Evolutionary conservation across 2,888 invertebrate genomes (phyloP), one percentile per base, ranked within the genome.

Genomic region (Nymphalis urticae): DNA sequence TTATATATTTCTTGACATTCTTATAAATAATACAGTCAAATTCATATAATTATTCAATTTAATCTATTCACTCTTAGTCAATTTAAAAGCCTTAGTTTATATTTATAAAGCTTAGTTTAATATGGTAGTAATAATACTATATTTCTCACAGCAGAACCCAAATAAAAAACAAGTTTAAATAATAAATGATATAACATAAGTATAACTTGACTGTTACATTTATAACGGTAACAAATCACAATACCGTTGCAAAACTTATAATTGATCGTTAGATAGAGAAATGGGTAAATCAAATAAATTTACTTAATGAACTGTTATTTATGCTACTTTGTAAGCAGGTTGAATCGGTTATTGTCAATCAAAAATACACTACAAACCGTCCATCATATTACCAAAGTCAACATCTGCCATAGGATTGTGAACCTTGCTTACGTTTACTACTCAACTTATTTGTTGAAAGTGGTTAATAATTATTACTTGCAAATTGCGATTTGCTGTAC

Each of bases 401-500:
- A 48, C 19, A 21, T 16, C 19, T 53, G 48, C 27, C 19, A 21
- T 53, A 53, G 32, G 47, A 61, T 48, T 66, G 32, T 48, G 50
- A 53, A 53, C 61, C 13, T 61, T 61, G 27, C 10, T n/a, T 60
- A 36, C 24, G 6, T 17, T 53, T 5, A 17, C 32, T 51, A 24
- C 21, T 50, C 50, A 60, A 36, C 60, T 59, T 53, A 58, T 51
- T 51, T 21, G 51, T 51, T 19, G 21, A 10, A 21, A 51, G 51
- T 10, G 51, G 13, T 60, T 36, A 42, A 76, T 80, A 82, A 83
- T 84, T 81, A 81, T 74, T 75, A 76, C 66, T 73, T 67, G 68
- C 69, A 75, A 76, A 75, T 72, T 68, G 69, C 74, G 72, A 75
- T 74, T 72, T 64, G 66, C 61, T 62, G 69, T 70, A 62, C 66